These are phyloP conservation scores for Danio albolineatus DNA, from an alignment of 2,797 vertebrate genomes.

Conservation along the genomic window DNA sequence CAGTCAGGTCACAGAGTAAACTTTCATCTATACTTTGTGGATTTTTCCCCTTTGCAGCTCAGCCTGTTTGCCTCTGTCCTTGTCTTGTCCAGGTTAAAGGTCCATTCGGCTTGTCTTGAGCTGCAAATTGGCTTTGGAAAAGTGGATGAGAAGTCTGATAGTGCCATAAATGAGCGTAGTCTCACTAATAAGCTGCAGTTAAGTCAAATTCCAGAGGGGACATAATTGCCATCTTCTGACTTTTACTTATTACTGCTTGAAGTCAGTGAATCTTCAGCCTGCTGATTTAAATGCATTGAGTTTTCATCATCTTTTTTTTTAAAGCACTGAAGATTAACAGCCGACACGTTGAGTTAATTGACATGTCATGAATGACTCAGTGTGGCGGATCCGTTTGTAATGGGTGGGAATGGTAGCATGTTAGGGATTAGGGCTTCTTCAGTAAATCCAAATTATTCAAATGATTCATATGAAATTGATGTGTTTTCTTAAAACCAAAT, in stretches of 20 bases:
- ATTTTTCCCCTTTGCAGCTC: background rate
- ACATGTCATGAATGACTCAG: conserved; percentile 17
- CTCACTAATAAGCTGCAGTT: conserved; percentile 53
- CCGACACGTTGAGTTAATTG: conserved; percentile 18
- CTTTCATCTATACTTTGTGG: background rate
- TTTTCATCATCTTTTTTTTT: conserved; percentile 29
- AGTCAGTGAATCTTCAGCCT: conserved; percentile 29
- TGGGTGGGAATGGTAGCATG: background rate
- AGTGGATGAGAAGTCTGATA: conserved; percentile 35
- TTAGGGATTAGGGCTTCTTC: conserved; percentile 1
- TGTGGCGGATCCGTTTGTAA: conserved; percentile 24
- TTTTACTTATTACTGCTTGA: conserved; percentile 63
- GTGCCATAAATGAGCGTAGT: conserved; percentile 36
- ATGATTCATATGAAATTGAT: conserved; percentile 21
- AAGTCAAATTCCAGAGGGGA: conserved; percentile 59
- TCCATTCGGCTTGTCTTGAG: conserved; percentile 25
- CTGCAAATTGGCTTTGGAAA: conserved; percentile 49
- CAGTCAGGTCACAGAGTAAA: background rate
- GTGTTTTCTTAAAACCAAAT: background rate
- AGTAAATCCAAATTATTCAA: conserved; percentile 4
- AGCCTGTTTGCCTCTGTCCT: background rate
- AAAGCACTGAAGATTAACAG: conserved; percentile 35
- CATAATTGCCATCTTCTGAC: conserved; percentile 63
- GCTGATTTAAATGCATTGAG: conserved; percentile 23
- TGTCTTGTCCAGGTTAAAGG: conserved; percentile 31